Evolutionary conservation across 2,888 invertebrate species (phyloP).

Genomic region (Palloptera scutellata): DNA sequence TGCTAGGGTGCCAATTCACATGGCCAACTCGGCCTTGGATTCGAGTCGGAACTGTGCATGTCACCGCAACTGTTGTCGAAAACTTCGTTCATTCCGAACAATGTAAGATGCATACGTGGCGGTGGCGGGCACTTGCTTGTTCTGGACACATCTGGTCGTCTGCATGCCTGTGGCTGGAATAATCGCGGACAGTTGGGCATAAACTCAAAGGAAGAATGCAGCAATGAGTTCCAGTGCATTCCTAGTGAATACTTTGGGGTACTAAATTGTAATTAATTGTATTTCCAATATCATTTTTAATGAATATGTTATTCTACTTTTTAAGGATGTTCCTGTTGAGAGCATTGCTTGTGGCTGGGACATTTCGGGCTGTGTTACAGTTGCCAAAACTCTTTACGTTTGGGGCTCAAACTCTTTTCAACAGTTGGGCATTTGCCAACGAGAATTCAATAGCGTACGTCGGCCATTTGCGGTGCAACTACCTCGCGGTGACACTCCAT

Average conservation of each 20-base stretch:
- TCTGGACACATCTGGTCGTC: constrained; percentile 71
- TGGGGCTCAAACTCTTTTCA: constrained; percentile 87
- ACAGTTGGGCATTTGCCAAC: constrained; percentile 74
- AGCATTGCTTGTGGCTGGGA: constrained; percentile 84
- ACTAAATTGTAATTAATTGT: background rate
- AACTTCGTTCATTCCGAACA: constrained; percentile 57
- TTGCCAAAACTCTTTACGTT: constrained; percentile 74
- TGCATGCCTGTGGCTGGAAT: constrained; percentile 83
- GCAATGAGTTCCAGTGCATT: constrained; percentile 63
- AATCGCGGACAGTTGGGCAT: constrained; percentile 76
- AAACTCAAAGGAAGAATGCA: constrained; percentile 50
- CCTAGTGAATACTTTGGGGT: constrained; percentile 66
- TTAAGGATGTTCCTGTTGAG: constrained; percentile 70
- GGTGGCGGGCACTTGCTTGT: constrained; percentile 82
- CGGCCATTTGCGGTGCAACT: constrained; percentile 55
- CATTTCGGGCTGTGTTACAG: constrained; percentile 77
- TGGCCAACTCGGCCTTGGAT: constrained; percentile 79
- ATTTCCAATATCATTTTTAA: background rate
- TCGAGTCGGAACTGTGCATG: constrained; percentile 73
- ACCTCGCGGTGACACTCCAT: constrained; percentile 54
- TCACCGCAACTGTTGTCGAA: constrained; percentile 65
- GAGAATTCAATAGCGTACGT: constrained; percentile 58
- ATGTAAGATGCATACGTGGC: constrained; percentile 73
- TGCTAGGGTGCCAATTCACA: constrained; percentile 83
- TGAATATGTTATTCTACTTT: background rate